Percentiles rank a stretch among this genome's conserved stretches.
Evolutionary conservation across 2,797 vertebrate species (phyloP).

Genomic region (Eleutherodactylus coqui): DNA sequence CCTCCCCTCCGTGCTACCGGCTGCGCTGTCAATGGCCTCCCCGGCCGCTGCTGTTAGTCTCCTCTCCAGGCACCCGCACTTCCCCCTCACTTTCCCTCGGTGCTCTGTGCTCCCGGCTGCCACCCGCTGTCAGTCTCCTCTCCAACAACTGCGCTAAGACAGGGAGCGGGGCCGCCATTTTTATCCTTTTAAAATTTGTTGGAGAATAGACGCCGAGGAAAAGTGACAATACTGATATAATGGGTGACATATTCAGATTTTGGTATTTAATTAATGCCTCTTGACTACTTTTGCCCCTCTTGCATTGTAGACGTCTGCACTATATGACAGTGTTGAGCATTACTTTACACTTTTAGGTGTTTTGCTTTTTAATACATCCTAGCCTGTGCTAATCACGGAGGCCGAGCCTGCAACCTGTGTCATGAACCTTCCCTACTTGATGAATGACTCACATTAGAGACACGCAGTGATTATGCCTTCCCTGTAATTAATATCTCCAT

Average conservation of each 20-base stretch:
- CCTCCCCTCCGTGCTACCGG: too few species aligned
- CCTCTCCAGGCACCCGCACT: too few species aligned
- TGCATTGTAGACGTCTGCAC: neutral
- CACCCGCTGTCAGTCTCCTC: too few species aligned
- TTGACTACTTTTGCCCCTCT: neutral
- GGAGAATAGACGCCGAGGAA: too few species aligned
- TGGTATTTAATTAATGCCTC: neutral
- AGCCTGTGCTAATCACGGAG: neutral
- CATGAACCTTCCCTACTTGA: constrained; percentile 33
- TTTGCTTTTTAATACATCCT: neutral
- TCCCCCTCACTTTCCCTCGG: too few species aligned
- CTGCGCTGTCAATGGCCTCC: too few species aligned
- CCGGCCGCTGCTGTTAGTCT: too few species aligned
- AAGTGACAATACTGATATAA: neutral
- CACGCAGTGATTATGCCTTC: constrained; percentile 24
- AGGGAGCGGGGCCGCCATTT: too few species aligned
- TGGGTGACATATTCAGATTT: neutral
- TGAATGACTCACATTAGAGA: constrained; percentile 32
- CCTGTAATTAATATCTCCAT: constrained; percentile 53
- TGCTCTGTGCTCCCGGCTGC: too few species aligned
- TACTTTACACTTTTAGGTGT: neutral
- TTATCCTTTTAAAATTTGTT: neutral
- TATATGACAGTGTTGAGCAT: neutral
- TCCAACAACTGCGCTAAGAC: too few species aligned
- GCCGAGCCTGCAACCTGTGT: neutral